Evolutionary conservation across 2,113 vertebrate genomes (phyloP).

Genomic region (Diglossa brunneiventris): DNA sequence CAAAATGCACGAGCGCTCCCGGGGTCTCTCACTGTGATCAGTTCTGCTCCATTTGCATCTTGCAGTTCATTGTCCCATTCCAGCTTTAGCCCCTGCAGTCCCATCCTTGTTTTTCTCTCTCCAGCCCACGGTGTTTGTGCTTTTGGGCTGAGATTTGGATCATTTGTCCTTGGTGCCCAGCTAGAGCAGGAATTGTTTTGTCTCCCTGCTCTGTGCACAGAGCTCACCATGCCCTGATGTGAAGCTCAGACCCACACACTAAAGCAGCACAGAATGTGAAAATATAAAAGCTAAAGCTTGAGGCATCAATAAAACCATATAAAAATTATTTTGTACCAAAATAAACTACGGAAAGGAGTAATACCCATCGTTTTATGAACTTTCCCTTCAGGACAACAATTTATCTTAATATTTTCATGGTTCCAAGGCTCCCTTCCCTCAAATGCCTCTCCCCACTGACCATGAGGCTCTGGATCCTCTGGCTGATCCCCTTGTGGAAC

Average conservation of each 20-base stretch:
- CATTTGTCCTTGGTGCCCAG: no score
- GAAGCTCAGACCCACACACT: neutral
- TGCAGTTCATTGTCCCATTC: no score
- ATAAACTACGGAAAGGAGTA: neutral
- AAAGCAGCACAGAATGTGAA: neutral
- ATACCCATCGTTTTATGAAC: neutral
- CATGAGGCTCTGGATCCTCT: slow-evolving; percentile 76
- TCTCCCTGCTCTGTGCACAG: neutral
- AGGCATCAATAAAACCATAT: neutral
- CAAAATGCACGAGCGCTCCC: no score
- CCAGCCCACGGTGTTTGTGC: no score
- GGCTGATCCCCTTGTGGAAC: slow-evolving; percentile 82
- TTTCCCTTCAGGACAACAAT: neutral
- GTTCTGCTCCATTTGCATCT: no score
- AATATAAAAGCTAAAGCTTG: neutral
- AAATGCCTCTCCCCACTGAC: slow-evolving; percentile 53
- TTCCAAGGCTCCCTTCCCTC: neutral
- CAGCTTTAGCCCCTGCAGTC: no score
- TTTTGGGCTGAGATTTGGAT: no score
- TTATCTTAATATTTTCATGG: fast-evolving
- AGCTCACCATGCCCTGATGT: neutral
- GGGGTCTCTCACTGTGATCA: no score
- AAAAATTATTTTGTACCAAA: neutral
- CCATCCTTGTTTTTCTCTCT: no score
- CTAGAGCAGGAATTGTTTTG: no score